Percentiles rank a stretch among this genome's conserved stretches.
Conservation (phyloP, 2,113 vertebrate genomes). For the Peromyscus leucopus region DNA sequence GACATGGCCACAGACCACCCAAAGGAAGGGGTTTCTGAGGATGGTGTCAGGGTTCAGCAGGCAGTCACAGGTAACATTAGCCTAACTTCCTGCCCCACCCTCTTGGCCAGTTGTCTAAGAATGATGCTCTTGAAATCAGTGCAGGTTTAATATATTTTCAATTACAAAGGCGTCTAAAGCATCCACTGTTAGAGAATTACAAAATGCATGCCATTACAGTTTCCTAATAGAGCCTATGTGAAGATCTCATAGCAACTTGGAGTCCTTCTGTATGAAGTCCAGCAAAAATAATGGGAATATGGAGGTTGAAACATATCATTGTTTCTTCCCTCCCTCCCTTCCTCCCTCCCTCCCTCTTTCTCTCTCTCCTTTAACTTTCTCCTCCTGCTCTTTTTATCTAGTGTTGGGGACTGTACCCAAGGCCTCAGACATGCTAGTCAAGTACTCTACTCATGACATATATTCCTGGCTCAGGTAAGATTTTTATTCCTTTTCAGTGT, state of each 20-base stretch:
- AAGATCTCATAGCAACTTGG: not conserved
- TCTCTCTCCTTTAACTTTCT: not conserved
- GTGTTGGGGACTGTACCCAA: not conserved
- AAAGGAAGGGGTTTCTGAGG: not conserved
- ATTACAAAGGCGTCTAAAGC: not conserved
- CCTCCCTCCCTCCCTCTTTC: not conserved
- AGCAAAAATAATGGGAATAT: not conserved
- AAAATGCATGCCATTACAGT: not conserved
- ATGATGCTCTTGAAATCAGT: not conserved
- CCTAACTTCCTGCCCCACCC: not conserved
- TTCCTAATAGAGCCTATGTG: not conserved
- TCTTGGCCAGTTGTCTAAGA: not conserved
- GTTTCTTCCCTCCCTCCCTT: not conserved
- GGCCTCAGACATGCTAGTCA: not conserved
- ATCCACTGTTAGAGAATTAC: not conserved
- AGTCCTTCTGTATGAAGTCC: conserved; percentile 12
- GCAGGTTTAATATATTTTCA: conserved; percentile 11
- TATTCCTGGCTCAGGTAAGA: not conserved
- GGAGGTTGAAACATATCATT: conserved; percentile 33
- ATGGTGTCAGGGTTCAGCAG: not conserved
- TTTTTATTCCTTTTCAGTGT: conserved; percentile 38
- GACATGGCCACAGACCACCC: fast-evolving
- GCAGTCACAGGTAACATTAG: not conserved
- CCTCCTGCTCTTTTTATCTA: not conserved
- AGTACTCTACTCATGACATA: not conserved